Evolutionary conservation across 1,140 invertebrate genomes (phyloP).

Genomic region (Amyelois transitella): DNA sequence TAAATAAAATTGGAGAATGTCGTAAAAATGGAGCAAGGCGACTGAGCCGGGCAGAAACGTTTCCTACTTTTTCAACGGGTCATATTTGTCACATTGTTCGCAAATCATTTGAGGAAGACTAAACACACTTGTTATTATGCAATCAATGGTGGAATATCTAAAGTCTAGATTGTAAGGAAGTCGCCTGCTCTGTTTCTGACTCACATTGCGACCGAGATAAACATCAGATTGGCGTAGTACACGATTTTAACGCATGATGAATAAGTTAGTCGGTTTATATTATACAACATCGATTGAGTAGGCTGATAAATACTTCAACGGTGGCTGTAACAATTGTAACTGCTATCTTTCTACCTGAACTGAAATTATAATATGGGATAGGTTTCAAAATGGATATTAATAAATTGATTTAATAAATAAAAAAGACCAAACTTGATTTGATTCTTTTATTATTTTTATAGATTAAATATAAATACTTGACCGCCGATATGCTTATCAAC

Average conservation of each 20-base stretch:
- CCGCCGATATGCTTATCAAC: too few relatives aligned
- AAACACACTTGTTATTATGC: neutral
- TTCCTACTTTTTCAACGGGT: neutral
- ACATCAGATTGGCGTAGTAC: neutral
- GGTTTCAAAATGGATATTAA: too few relatives aligned
- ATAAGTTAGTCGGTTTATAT: neutral
- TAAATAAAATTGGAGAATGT: neutral
- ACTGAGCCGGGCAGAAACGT: neutral
- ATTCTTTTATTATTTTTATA: too few relatives aligned
- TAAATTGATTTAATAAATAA: too few relatives aligned
- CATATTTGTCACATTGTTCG: neutral
- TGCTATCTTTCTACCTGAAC: neutral
- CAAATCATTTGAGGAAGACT: neutral
- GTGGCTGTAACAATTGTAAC: neutral
- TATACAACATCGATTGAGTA: neutral
- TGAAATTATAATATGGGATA: too few relatives aligned
- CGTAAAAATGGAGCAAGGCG: neutral
- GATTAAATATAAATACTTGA: too few relatives aligned
- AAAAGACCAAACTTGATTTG: too few relatives aligned
- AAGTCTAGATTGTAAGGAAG: neutral
- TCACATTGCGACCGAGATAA: neutral
- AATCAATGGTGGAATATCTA: neutral
- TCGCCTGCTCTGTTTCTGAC: neutral
- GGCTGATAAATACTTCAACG: neutral
- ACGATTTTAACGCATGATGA: neutral